Percentiles rank a stretch among this genome's conserved stretches.
Evolutionary conservation across 2,113 vertebrate species (phyloP).

Genomic region (Conger conger): DNA sequence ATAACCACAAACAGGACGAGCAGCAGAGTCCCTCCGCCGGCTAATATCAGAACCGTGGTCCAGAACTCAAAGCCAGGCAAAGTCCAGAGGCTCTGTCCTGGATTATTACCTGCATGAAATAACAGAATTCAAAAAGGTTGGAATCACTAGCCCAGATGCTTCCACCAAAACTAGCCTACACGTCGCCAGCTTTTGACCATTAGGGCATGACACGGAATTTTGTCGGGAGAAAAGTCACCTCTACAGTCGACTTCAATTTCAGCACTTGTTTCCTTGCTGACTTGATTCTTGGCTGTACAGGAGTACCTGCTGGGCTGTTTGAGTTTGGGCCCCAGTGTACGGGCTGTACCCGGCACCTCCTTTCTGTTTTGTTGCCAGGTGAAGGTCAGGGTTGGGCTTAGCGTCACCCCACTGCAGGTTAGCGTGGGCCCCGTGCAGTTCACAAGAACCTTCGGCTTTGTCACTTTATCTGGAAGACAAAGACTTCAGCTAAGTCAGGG

Average conservation of each 20-base stretch:
- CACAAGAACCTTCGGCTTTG: background rate
- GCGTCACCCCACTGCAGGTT: background rate
- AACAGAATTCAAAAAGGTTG: background rate
- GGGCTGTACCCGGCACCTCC: background rate
- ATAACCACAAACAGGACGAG: background rate
- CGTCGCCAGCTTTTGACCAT: background rate
- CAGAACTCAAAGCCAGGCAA: constrained; percentile 20
- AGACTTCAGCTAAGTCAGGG: background rate
- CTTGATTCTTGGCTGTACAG: background rate
- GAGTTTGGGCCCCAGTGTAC: background rate
- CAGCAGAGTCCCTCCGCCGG: constrained; percentile 1
- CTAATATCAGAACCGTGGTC: constrained; percentile 6
- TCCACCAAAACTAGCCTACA: background rate
- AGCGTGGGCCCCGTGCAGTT: background rate
- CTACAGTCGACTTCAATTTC: background rate
- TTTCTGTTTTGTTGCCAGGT: background rate
- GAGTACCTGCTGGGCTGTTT: background rate
- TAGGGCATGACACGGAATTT: background rate
- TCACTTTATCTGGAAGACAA: background rate
- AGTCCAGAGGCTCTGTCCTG: background rate
- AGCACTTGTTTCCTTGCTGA: background rate
- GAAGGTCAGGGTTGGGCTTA: background rate
- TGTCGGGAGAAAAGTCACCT: background rate
- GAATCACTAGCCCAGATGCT: background rate
- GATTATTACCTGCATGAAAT: background rate